Percentiles rank a stretch among this genome's conserved stretches.
These are phyloP conservation scores for Timema podura DNA, from an alignment of 2,888 invertebrate species.

Conservation along the genomic window DNA sequence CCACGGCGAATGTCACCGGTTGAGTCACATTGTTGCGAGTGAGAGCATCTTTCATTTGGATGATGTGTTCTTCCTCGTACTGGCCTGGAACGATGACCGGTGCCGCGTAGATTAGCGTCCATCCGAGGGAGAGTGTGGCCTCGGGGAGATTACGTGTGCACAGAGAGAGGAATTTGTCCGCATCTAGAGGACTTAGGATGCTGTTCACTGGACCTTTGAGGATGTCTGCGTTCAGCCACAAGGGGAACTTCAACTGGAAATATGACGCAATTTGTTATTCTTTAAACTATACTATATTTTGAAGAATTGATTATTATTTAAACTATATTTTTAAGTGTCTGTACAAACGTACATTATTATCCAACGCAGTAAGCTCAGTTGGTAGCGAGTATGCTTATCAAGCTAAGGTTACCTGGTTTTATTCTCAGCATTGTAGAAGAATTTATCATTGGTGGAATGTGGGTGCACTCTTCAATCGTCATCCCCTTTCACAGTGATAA, in stretches of 20 bases:
- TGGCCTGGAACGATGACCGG: conserved; percentile 47
- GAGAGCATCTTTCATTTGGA: conserved; percentile 13
- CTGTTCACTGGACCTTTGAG: conserved; percentile 67
- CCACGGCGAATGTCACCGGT: conserved; percentile 74
- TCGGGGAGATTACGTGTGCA: conserved; percentile 55
- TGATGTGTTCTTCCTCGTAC: conserved; percentile 61
- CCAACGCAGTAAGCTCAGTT: too few species aligned
- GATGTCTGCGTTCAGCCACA: conserved; percentile 89
- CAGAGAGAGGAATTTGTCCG: conserved; percentile 58
- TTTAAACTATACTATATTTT: too few species aligned
- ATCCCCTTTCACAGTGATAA: too few species aligned
- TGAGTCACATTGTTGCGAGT: conserved; percentile 48
- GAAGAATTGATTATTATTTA: too few species aligned
- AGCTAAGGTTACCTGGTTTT: too few species aligned
- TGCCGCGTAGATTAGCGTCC: conserved; percentile 66
- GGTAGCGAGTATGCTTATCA: too few species aligned
- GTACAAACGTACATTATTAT: too few species aligned
- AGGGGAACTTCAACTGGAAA: conserved; percentile 61
- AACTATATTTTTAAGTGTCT: too few species aligned
- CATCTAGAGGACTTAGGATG: conserved; percentile 53
- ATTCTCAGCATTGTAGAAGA: too few species aligned
- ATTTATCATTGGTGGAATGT: too few species aligned
- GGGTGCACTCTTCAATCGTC: too few species aligned
- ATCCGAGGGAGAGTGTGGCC: conserved; percentile 73
- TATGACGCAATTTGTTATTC: too few species aligned